Conservation (phyloP, 2,113 vertebrate genomes). For the Ahaetulla prasina region DNA sequence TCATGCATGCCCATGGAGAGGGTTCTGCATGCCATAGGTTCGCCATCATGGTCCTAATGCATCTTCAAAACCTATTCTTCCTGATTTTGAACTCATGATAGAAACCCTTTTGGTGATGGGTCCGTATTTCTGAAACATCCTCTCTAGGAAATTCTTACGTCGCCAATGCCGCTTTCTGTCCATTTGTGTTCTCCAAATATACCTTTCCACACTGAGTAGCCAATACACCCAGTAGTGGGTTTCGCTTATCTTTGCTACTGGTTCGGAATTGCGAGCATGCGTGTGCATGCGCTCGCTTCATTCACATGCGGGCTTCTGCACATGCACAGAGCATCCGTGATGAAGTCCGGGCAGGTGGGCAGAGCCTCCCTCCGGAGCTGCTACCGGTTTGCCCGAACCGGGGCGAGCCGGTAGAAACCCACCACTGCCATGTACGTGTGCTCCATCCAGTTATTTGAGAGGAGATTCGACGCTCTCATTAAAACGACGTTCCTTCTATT, state of each 20-base stretch:
- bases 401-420: too few relatives aligned
- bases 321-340: too few relatives aligned
- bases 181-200: neutral
- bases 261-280: too few relatives aligned
- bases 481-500: neutral
- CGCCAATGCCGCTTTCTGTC: neutral
- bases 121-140: neutral
- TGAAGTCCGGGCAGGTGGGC: too few relatives aligned
- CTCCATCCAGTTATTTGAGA: neutral
- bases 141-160: neutral
- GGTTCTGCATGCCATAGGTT: too few relatives aligned
- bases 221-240: too few relatives aligned
- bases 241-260: rapidly evolving
- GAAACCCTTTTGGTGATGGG: neutral
- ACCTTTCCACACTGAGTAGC: neutral
- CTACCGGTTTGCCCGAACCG: too few relatives aligned
- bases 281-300: too few relatives aligned
- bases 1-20: too few relatives aligned
- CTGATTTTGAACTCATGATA: neutral
- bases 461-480: neutral
- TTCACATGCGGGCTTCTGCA: too few relatives aligned
- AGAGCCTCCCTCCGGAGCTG: too few relatives aligned
- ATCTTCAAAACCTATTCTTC: neutral
- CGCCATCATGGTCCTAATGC: neutral
- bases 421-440: neutral